These are phyloP conservation scores for Blennius ocellaris DNA, from an alignment of 2,113 vertebrate species.

Conservation along the genomic window DNA sequence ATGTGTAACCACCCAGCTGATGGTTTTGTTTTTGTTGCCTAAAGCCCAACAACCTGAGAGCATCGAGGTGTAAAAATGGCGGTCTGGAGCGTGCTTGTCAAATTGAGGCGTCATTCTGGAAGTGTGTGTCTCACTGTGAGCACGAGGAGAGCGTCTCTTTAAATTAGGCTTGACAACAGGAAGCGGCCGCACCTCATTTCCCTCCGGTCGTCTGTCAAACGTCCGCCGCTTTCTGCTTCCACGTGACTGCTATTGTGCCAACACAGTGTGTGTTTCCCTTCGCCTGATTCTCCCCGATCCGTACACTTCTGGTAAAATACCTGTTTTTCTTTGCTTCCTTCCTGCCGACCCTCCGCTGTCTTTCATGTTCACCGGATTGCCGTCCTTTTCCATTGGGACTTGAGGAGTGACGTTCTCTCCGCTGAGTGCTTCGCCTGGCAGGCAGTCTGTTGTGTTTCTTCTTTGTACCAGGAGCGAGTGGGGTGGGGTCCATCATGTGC, in stretches of 20 bases:
- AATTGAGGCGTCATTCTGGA: slow-evolving; percentile 52
- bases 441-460: too few species aligned
- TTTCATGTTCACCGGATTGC: background rate
- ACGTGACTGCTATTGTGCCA: slow-evolving; percentile 54
- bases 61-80: slow-evolving; percentile 37
- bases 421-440: too few species aligned
- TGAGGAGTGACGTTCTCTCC: background rate
- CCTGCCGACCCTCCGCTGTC: background rate
- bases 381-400: slow-evolving; percentile 10
- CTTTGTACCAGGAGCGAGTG: too few species aligned
- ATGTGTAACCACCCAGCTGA: too few species aligned
- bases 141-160: slow-evolving; percentile 14
- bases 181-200: slow-evolving; percentile 50
- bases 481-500: too few species aligned
- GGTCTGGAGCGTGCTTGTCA: slow-evolving; percentile 28
- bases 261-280: slow-evolving; percentile 18
- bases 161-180: slow-evolving; percentile 58
- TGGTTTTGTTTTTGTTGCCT: background rate
- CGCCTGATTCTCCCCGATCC: slow-evolving; percentile 16
- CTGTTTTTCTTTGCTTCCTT: background rate
- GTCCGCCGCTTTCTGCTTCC: slow-evolving; percentile 47
- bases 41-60: slow-evolving; percentile 9
- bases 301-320: background rate
- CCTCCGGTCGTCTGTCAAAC: slow-evolving; percentile 28
- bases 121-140: slow-evolving; percentile 46